Evolutionary conservation across 1,140 invertebrate species (phyloP).

Genomic region (Polypedilum vanderplanki): DNA sequence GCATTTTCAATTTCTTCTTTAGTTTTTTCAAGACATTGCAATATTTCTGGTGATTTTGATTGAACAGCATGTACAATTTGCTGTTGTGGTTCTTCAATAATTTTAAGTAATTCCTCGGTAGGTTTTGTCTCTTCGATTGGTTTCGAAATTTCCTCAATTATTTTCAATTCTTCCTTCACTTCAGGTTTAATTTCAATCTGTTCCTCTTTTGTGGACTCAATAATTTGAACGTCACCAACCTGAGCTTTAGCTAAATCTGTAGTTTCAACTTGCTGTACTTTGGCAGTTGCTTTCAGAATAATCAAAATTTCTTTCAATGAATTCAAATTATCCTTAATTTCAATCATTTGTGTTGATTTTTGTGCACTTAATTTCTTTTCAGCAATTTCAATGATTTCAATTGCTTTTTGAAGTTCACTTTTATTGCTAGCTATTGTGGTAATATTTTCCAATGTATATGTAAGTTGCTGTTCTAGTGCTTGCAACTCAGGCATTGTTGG

Average conservation of each 20-base stretch:
- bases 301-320: constrained; percentile 5
- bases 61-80: not conserved
- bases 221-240: not conserved
- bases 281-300: not conserved
- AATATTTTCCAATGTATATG: not conserved
- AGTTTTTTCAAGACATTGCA: constrained; percentile 29
- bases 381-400: not conserved
- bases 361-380: not conserved
- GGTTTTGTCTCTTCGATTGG: not conserved
- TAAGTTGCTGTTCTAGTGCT: not conserved
- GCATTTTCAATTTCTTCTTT: constrained; percentile 32
- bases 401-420: not conserved
- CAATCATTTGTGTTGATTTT: not conserved
- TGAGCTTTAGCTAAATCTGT: not conserved
- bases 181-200: not conserved
- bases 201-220: not conserved
- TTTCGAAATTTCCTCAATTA: not conserved
- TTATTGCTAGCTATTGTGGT: not conserved
- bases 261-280: not conserved
- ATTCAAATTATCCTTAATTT: not conserved
- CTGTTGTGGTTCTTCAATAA: not conserved
- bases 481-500: not conserved
- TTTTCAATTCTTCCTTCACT: not conserved
- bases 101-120: not conserved
- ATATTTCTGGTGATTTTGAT: not conserved